Percentiles rank a stretch among this genome's conserved stretches.
These are phyloP conservation scores for Drosophila neocordata DNA, from an alignment of 1,140 invertebrate genomes.

Conservation along the genomic window DNA sequence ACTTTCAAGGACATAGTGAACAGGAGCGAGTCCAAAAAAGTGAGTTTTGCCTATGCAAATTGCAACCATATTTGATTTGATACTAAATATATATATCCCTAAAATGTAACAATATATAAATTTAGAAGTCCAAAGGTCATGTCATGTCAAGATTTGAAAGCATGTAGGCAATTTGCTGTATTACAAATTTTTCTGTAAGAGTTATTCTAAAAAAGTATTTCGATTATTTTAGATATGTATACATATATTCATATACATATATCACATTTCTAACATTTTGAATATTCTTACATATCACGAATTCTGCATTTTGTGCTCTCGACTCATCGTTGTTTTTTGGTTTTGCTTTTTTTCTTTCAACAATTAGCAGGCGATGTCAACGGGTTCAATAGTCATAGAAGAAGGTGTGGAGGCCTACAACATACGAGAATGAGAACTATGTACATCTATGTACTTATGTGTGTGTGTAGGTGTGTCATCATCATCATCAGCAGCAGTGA, in stretches of 20 bases:
- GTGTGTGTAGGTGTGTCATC: slow-evolving; percentile 70
- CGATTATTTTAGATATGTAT: too few relatives aligned
- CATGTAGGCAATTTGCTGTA: too few relatives aligned
- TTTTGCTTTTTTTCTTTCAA: slow-evolving; percentile 51
- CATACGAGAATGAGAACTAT: slow-evolving; percentile 32
- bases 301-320: slow-evolving; percentile 44
- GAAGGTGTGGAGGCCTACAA: slow-evolving; percentile 66
- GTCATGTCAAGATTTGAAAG: too few relatives aligned
- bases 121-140: too few relatives aligned
- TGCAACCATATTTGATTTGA: too few relatives aligned
- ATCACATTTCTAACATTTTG: slow-evolving; percentile 47
- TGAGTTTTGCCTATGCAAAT: too few relatives aligned
- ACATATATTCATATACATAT: background rate
- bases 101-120: too few relatives aligned
- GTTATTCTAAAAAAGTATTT: too few relatives aligned
- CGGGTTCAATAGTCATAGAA: slow-evolving; percentile 65
- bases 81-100: too few relatives aligned
- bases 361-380: slow-evolving; percentile 76
- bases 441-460: background rate
- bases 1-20: too few relatives aligned
- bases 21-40: too few relatives aligned
- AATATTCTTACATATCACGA: slow-evolving; percentile 66
- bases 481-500: slow-evolving; percentile 58
- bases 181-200: too few relatives aligned
- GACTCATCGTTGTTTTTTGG: slow-evolving; percentile 4